Percentiles rank a stretch among this genome's conserved stretches.
These are phyloP conservation scores for Rousettus leschenaultii DNA, from an alignment of 2,113 vertebrate genomes.

Conservation along the genomic window DNA sequence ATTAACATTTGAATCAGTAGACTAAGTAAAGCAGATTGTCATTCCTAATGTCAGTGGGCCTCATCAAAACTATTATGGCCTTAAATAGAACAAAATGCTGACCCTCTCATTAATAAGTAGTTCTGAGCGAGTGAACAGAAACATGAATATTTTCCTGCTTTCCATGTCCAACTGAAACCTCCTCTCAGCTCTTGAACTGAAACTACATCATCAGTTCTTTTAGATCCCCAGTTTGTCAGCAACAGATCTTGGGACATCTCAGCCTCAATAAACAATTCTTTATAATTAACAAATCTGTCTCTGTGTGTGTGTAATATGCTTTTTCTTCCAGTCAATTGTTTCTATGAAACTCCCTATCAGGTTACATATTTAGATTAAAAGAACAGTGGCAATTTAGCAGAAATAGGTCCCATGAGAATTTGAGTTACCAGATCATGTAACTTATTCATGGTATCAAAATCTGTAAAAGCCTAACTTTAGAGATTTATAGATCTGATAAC, in stretches of 20 bases:
- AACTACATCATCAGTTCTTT: neutral
- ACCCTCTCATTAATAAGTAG: neutral
- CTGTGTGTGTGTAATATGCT: accelerated
- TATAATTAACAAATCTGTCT: neutral
- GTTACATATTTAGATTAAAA: neutral
- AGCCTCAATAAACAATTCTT: neutral
- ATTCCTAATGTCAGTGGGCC: neutral
- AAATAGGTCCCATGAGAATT: neutral
- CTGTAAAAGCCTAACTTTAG: neutral
- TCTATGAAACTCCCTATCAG: neutral
- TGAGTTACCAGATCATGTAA: neutral
- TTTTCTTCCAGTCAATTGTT: neutral
- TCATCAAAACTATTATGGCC: neutral
- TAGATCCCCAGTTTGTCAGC: neutral
- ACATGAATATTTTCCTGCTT: neutral
- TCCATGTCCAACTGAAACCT: neutral
- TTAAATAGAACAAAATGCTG: neutral
- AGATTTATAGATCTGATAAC: neutral
- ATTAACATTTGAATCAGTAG: neutral
- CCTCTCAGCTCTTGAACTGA: neutral
- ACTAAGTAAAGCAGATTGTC: neutral
- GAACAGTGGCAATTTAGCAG: neutral
- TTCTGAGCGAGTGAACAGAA: neutral
- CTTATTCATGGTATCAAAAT: neutral
- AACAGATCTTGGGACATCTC: neutral